A percentile compares a stretch with the other conserved stretches of the same genome.
phyloP scores from a whole-genome alignment of 2,888 invertebrate genomes.

The Smittia aterrima region DNA sequence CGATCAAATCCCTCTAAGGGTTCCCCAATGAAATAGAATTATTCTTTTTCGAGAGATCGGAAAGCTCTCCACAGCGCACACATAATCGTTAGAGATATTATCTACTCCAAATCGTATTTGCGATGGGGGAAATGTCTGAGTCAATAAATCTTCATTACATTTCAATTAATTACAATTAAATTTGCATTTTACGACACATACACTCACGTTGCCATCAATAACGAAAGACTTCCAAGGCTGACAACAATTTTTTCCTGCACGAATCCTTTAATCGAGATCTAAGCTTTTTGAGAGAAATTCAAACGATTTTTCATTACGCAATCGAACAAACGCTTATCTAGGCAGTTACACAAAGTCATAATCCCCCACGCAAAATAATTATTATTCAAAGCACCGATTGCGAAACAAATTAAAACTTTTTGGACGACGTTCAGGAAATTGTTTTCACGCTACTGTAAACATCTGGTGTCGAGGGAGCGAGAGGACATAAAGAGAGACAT shows the following conservation, averaged over 20 bases:
- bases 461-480: constrained; percentile 1
- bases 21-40: no score
- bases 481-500: background rate
- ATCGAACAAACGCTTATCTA: no score
- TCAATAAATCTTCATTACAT: constrained; percentile 36
- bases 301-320: no score
- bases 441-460: background rate
- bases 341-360: background rate
- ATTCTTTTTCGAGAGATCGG: background rate
- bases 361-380: background rate
- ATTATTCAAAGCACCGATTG: background rate
- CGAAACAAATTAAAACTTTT: constrained; percentile 2
- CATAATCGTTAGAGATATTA: no score
- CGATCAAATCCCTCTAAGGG: no score
- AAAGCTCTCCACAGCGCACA: background rate
- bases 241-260: no score
- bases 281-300: no score
- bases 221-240: no score
- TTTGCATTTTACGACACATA: constrained; percentile 5
- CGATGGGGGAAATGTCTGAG: no score
- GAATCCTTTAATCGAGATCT: no score
- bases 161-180: constrained; percentile 32
- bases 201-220: no score
- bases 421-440: background rate
- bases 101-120: no score